Percentiles rank a stretch among this genome's conserved stretches.
phyloP scores from a whole-genome alignment of 2,888 invertebrate species.

The Hermaeophaga mercurialis region DNA sequence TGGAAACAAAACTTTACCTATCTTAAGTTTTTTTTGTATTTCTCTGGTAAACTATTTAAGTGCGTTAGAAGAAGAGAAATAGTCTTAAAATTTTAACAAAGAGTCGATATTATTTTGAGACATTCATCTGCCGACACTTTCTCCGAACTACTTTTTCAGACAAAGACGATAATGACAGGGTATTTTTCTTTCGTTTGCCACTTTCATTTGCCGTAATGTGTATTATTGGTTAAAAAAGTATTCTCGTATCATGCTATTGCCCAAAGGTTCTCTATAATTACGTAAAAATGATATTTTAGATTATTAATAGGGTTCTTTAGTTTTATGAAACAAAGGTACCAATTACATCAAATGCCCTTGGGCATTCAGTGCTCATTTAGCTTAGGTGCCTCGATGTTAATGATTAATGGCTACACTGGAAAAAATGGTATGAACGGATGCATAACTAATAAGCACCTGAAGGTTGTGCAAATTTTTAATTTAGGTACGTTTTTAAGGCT shows the following conservation, averaged over 20 bases:
- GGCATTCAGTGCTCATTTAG: slow-evolving; percentile 19
- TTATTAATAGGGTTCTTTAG: slow-evolving; percentile 24
- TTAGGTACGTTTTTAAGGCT: too few relatives aligned
- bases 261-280: slow-evolving; percentile 20
- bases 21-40: too few relatives aligned
- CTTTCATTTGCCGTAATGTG: slow-evolving; percentile 20
- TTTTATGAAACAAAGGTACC: slow-evolving; percentile 20
- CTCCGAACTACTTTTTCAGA: background rate
- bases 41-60: too few relatives aligned
- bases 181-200: slow-evolving; percentile 15
- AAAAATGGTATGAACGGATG: background rate
- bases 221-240: slow-evolving; percentile 23
- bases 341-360: slow-evolving; percentile 15
- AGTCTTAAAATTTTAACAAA: background rate
- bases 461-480: too few relatives aligned
- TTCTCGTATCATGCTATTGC: slow-evolving; percentile 19
- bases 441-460: background rate
- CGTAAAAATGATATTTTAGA: slow-evolving; percentile 25
- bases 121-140: background rate
- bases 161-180: slow-evolving; percentile 11
- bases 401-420: slow-evolving; percentile 15
- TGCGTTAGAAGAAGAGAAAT: too few relatives aligned
- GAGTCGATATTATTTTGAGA: background rate
- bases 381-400: slow-evolving; percentile 13
- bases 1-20: too few relatives aligned